Evolutionary conservation across 2,888 invertebrate genomes (phyloP).

Genomic region (Pantelozetes paolii): DNA sequence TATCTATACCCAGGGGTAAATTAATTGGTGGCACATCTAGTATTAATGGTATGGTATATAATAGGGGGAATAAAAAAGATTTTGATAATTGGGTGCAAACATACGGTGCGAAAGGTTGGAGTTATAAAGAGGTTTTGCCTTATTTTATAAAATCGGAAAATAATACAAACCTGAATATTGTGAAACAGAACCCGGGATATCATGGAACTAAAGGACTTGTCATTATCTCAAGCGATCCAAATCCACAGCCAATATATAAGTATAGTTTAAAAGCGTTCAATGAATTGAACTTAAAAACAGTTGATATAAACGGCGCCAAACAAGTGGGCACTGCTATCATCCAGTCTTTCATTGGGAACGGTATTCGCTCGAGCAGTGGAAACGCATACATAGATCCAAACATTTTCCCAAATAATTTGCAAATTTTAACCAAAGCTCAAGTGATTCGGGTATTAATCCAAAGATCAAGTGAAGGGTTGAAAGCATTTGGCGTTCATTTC

Average conservation of each 20-base stretch:
- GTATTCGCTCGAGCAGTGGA: slow-evolving; percentile 78
- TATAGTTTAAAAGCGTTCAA: neutral
- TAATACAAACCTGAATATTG: neutral
- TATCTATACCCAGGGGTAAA: no score
- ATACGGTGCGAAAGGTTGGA: neutral
- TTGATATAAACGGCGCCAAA: neutral
- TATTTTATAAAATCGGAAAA: neutral
- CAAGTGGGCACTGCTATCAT: neutral
- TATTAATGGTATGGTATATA: no score
- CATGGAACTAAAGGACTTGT: neutral
- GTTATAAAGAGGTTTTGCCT: neutral
- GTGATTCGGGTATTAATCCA: slow-evolving; percentile 12
- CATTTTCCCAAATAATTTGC: slow-evolving; percentile 71
- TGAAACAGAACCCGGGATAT: neutral
- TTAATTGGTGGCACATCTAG: no score
- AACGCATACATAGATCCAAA: slow-evolving; percentile 80
- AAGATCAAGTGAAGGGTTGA: neutral
- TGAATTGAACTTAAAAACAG: neutral
- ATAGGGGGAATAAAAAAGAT: no score
- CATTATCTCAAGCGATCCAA: neutral
- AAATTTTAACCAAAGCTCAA: slow-evolving; percentile 70
- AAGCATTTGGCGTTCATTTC: slow-evolving; percentile 26
- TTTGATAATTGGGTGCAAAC: neutral
- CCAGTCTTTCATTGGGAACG: slow-evolving; percentile 52
- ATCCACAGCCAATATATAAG: no score